Percentiles rank a stretch among this genome's conserved stretches.
phyloP scores from a whole-genome alignment of 2,888 invertebrate genomes.

The Ochlodes sylvanus region DNA sequence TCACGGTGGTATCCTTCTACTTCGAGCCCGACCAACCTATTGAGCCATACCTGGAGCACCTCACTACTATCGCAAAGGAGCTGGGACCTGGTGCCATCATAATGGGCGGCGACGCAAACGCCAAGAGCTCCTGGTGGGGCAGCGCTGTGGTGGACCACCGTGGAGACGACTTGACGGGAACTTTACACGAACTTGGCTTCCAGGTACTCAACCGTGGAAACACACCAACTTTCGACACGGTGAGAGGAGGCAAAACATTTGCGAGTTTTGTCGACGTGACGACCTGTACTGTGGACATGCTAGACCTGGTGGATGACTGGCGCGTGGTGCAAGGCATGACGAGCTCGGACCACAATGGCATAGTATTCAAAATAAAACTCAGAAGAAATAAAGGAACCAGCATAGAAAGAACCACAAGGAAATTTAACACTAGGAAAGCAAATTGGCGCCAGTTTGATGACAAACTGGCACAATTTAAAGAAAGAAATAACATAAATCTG shows the following conservation, averaged over 20 bases:
- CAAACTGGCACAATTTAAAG: neutral
- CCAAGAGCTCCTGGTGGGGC: neutral
- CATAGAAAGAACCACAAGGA: neutral
- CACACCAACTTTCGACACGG: neutral
- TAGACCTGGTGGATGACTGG: neutral
- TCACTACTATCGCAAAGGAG: neutral
- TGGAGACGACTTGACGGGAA: neutral
- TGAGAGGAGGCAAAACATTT: neutral
- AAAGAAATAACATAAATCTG: neutral
- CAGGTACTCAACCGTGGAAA: neutral
- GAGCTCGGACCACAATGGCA: neutral
- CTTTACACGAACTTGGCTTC: neutral
- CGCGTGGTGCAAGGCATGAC: neutral
- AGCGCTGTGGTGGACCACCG: neutral
- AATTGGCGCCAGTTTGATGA: no score
- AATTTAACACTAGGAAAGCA: neutral
- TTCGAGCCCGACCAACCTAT: neutral
- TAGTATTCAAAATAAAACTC: neutral
- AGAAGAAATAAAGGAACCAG: neutral
- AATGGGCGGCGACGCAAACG: neutral
- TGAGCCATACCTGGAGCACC: neutral
- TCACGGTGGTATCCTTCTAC: neutral
- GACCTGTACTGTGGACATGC: neutral
- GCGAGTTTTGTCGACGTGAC: neutral
- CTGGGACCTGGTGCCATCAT: neutral